Evolutionary conservation across 1,140 invertebrate genomes (phyloP).

Genomic region (Papilio polytes): DNA sequence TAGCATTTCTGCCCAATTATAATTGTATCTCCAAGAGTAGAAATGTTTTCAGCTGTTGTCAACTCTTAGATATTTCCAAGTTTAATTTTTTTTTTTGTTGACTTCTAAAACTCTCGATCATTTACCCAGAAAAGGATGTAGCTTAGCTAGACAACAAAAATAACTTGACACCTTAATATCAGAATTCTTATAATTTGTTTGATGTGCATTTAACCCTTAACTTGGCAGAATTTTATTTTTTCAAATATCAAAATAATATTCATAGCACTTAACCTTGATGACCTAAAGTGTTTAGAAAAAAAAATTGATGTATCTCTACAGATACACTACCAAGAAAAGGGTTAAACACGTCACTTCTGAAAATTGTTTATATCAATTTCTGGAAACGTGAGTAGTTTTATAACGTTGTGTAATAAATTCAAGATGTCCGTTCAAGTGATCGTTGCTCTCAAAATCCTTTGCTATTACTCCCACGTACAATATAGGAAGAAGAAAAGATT

Average conservation of each 20-base stretch:
- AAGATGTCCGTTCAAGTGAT: neutral
- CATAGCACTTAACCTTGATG: no score
- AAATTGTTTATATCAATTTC: constrained; percentile 74
- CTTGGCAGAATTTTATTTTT: no score
- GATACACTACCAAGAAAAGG: no score
- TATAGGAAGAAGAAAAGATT: neutral
- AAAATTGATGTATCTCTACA: no score
- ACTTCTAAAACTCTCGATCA: neutral
- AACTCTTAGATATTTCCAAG: no score
- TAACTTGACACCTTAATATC: neutral
- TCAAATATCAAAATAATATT: no score
- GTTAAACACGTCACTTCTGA: constrained; percentile 68
- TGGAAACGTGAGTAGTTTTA: constrained; percentile 62
- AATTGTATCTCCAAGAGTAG: no score
- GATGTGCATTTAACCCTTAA: constrained; percentile 66
- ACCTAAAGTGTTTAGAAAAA: no score
- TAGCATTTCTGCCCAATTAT: no score
- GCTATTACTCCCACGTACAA: neutral
- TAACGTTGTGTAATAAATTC: constrained; percentile 49
- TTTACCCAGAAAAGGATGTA: neutral
- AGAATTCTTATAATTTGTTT: constrained; percentile 47
- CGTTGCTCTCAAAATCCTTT: neutral
- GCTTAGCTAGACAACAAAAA: neutral
- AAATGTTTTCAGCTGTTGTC: no score
- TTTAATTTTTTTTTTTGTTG: no score